Percentiles rank a stretch among this genome's conserved stretches.
Conservation (phyloP, 2,888 invertebrate species). For the Mimumesa dahlbomi region DNA sequence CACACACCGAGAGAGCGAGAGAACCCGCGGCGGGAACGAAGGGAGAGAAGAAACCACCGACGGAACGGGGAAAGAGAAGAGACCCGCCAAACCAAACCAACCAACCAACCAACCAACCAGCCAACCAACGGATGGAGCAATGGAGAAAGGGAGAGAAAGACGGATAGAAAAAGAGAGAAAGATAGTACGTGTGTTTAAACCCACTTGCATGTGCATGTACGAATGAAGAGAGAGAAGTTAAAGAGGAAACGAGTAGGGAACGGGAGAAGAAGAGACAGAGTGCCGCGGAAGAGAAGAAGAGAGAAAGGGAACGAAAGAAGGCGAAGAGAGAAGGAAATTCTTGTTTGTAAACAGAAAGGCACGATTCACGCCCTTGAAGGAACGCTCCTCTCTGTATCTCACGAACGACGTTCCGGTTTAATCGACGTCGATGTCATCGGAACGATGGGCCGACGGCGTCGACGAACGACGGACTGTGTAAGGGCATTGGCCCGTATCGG, state of each 20-base stretch:
- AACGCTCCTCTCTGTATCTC: neutral
- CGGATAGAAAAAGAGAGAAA: neutral
- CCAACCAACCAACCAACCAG: too few species aligned
- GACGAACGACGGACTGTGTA: too few species aligned
- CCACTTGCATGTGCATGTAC: too few species aligned
- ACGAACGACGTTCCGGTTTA: neutral
- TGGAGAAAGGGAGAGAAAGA: too few species aligned
- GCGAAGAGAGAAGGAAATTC: conserved; percentile 44
- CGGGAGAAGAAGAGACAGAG: too few species aligned
- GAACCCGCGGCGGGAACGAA: conserved; percentile 49
- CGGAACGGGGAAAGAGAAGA: conserved; percentile 31
- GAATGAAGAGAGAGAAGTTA: neutral
- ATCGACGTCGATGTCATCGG: too few species aligned
- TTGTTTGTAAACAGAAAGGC: conserved; percentile 75
- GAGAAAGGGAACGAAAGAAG: conserved; percentile 8
- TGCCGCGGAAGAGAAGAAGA: neutral
- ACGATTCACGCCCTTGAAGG: conserved; percentile 25
- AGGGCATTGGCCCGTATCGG: too few species aligned
- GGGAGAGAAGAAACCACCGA: conserved; percentile 23
- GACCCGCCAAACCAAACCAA: too few species aligned
- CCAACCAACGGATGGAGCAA: neutral
- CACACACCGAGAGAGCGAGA: conserved; percentile 48
- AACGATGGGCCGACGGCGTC: too few species aligned
- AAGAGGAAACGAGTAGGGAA: too few species aligned
- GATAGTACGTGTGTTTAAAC: too few species aligned